Evolutionary conservation across 2,888 invertebrate genomes (phyloP), one percentile per base, ranked within the genome.

Genomic region (Eupithecia insigniata): DNA sequence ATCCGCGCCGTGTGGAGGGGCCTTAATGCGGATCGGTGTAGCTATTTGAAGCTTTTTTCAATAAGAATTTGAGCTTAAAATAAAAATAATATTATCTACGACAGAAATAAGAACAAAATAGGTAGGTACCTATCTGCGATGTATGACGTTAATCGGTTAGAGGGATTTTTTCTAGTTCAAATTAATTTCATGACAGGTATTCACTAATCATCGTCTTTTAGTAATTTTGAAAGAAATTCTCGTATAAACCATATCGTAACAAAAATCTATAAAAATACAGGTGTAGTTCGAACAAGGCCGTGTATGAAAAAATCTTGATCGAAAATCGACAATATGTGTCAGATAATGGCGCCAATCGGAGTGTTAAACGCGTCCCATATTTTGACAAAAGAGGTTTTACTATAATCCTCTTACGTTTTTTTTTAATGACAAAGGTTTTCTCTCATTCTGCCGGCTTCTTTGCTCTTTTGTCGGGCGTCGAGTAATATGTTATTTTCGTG

Each of bases 311-410:
- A 76, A 79, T 74, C 72, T 67, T 26, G 66, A 72, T 75, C 39
- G 66, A 72, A 70, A 76, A 81, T 79, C 78, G 68, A 71, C 71
- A 74, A 39, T 61, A 71, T 39, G 51, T 67, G 69, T 51, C 62
- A 69, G 79, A 77, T 73, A 83, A 85, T 86, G 90, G 91, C 90
- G 91, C 90, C 90, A 87, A 88, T 74, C 85, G 86, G 82, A 79
- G 89, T 90, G 91, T 91, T 88, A 91, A 90, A 89, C 79, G 85
- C 85, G 83, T 76, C 83, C 82, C 78, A 80, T 89, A 86, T 89
- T 89, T 85, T 87, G 88, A 90, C 89, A 89, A 91, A 89, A 81
- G 86, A 86, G 86, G 87, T 87, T 88, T 88, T 85, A 82, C 78
- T 83, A 69, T 87, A 88, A 88, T 87, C 88, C 83, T 78, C 84